Evolutionary conservation across 2,888 invertebrate genomes (phyloP).

Genomic region (Amphipoea lucens): DNA sequence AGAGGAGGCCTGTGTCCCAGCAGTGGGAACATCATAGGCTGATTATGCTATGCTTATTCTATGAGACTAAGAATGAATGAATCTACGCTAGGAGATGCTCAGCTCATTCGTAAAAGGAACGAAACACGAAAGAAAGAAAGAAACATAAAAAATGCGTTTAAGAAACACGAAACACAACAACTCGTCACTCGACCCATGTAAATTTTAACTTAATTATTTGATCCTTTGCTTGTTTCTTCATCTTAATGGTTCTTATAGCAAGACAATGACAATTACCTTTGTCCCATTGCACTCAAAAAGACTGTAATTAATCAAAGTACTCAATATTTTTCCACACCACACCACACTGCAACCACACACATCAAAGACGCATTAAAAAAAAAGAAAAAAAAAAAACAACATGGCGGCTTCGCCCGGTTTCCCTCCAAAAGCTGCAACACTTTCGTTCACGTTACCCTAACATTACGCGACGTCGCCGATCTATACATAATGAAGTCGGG

Average conservation of each 20-base stretch:
- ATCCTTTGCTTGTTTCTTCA: no score
- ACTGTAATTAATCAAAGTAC: constrained; percentile 3
- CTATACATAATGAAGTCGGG: constrained; percentile 73
- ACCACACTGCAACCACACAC: background rate
- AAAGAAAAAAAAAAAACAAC: constrained; percentile 15
- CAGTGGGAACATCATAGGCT: no score
- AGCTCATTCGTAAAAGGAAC: no score
- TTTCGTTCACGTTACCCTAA: constrained; percentile 41
- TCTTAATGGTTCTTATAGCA: background rate
- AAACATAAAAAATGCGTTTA: no score
- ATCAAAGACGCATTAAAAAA: constrained; percentile 8
- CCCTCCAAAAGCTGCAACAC: constrained; percentile 48
- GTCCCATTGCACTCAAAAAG: background rate
- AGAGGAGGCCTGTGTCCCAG: no score
- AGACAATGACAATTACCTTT: background rate
- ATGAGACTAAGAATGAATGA: no score
- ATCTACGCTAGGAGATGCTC: no score
- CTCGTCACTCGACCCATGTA: no score
- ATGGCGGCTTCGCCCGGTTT: constrained; percentile 29
- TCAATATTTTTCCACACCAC: background rate
- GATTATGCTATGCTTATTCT: no score
- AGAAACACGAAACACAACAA: no score
- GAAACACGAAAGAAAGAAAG: no score
- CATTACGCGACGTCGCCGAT: constrained; percentile 57
- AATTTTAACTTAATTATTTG: background rate